A percentile compares a stretch with the other conserved stretches of the same genome.
Evolutionary conservation across 2,797 vertebrate genomes (phyloP).

Genomic region (Microcaecilia unicolor): DNA sequence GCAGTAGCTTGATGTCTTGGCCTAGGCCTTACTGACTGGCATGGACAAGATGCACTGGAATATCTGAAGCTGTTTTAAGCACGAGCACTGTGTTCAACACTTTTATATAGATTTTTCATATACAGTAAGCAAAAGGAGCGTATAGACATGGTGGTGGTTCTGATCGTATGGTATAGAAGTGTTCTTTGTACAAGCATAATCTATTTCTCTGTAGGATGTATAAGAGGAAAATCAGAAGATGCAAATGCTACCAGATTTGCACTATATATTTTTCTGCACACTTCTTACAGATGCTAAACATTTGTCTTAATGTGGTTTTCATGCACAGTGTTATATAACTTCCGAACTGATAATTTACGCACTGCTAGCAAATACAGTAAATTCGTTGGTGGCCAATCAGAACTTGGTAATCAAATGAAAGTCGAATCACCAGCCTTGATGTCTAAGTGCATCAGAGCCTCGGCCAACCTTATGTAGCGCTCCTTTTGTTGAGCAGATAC

Average conservation of each 20-base stretch:
- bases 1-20: too few relatives aligned
- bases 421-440: too few relatives aligned
- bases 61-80: slow-evolving; percentile 12
- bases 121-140: slow-evolving; percentile 55
- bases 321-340: slow-evolving; percentile 43
- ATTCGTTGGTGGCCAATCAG: slow-evolving; percentile 42
- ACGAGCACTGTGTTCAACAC: slow-evolving; percentile 24
- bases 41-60: slow-evolving; percentile 16
- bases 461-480: too few relatives aligned
- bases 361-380: too few relatives aligned
- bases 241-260: slow-evolving; percentile 47
- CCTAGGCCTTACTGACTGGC: slow-evolving; percentile 30
- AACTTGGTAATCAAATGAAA: too few relatives aligned
- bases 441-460: too few relatives aligned
- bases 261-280: slow-evolving; percentile 51
- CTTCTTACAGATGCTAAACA: slow-evolving; percentile 16
- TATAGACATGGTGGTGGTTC: slow-evolving; percentile 43
- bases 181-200: slow-evolving; percentile 49
- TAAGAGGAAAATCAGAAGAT: slow-evolving; percentile 38
- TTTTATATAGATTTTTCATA: slow-evolving; percentile 48
- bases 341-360: slow-evolving; percentile 38
- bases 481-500: too few relatives aligned
- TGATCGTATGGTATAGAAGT: slow-evolving; percentile 41
- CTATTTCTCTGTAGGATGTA: slow-evolving; percentile 38
- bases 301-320: slow-evolving; percentile 57